These are phyloP conservation scores for Megalops atlanticus DNA, from an alignment of 2,113 vertebrate genomes.

Conservation along the genomic window DNA sequence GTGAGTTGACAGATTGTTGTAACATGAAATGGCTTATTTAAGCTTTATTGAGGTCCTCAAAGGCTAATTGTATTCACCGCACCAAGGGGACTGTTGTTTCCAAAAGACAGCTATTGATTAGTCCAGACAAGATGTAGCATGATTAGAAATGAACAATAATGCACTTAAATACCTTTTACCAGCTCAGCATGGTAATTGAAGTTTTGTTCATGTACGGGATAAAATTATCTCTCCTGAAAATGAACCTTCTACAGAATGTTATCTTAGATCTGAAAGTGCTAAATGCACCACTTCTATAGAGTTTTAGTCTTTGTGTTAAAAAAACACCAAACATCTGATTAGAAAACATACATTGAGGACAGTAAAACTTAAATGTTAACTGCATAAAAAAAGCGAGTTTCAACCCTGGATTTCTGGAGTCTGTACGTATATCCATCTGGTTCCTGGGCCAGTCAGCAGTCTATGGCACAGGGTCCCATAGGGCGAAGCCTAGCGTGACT, in stretches of 20 bases:
- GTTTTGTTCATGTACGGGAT: not conserved
- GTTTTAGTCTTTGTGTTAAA: not conserved
- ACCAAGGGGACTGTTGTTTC: constrained; percentile 51
- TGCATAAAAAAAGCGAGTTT: no score
- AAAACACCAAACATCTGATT: not conserved
- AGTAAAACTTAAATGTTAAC: not conserved
- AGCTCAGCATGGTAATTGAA: not conserved
- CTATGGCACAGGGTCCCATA: not conserved
- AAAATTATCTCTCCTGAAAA: not conserved
- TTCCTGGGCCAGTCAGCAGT: not conserved
- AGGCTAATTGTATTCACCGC: constrained; percentile 53
- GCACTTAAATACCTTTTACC: constrained; percentile 18
- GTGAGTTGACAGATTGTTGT: not conserved
- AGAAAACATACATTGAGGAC: not conserved
- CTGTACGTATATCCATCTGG: no score
- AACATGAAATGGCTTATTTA: not conserved
- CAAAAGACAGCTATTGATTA: constrained; percentile 60
- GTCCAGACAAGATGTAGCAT: constrained; percentile 67
- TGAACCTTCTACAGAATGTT: not conserved
- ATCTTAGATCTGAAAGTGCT: not conserved
- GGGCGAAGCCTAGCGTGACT: not conserved
- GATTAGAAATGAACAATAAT: constrained; percentile 65
- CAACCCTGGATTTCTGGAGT: no score
- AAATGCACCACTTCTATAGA: not conserved
- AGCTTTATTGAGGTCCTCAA: not conserved